These are phyloP conservation scores for Contarinia nasturtii DNA, from an alignment of 1,140 invertebrate genomes.

Conservation along the genomic window DNA sequence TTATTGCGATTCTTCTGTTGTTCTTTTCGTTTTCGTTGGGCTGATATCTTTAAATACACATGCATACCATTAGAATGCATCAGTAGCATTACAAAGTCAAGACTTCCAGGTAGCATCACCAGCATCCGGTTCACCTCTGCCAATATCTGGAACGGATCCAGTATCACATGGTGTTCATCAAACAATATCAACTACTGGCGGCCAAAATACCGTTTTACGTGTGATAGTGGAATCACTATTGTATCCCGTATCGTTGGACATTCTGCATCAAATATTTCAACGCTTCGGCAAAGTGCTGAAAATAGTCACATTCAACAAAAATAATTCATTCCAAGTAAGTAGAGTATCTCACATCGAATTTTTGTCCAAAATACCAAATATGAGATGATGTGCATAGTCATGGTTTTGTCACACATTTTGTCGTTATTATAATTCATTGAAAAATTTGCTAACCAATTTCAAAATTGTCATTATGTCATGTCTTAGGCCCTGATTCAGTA, in stretches of 20 bases:
- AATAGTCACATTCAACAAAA: conserved; percentile 99
- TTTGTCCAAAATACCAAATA: background rate
- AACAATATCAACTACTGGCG: conserved; percentile 50
- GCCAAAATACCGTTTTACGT: conserved; percentile 87
- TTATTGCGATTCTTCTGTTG: too few species aligned
- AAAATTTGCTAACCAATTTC: background rate
- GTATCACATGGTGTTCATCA: conserved; percentile 13
- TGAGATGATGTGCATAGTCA: too few species aligned
- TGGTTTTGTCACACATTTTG: background rate
- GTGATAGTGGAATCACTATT: conserved; percentile 97
- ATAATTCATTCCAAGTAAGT: conserved; percentile 75
- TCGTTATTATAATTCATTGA: background rate
- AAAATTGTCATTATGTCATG: background rate
- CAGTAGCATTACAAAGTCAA: conserved; percentile 24
- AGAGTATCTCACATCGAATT: background rate
- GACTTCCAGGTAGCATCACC: conserved; percentile 23
- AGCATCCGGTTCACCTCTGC: conserved; percentile 20
- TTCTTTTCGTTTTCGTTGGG: too few species aligned
- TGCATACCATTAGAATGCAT: conserved; percentile 29
- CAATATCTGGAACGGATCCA: conserved; percentile 14
- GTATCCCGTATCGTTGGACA: conserved; percentile 93
- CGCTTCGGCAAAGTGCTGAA: conserved; percentile 95
- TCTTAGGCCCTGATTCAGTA: conserved; percentile 90
- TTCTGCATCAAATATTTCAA: conserved; percentile 94
- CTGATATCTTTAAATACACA: too few species aligned